A percentile compares a stretch with the other conserved stretches of the same genome.
Conservation (phyloP, 2,113 vertebrate genomes). For the Corydoras maculifer region DNA sequence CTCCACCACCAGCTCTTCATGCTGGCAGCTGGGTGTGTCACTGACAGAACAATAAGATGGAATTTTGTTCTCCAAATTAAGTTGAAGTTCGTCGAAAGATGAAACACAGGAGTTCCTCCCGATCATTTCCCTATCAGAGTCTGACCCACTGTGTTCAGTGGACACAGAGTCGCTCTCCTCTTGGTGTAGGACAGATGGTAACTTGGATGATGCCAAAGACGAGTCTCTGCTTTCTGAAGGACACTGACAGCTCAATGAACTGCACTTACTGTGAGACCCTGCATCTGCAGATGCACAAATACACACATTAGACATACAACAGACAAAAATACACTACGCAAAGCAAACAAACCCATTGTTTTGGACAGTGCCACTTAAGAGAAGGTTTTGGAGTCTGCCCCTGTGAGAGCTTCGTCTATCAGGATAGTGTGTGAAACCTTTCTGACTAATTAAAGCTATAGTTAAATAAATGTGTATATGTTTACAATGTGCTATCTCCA, state of each 20-base stretch:
- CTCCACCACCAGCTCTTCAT: conserved; percentile 24
- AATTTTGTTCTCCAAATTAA: conserved; percentile 53
- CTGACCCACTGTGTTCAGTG: neutral
- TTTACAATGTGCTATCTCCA: neutral
- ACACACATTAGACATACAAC: conserved; percentile 15
- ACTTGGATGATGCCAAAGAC: conserved; percentile 60
- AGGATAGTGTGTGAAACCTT: neutral
- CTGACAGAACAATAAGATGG: neutral
- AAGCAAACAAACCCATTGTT: neutral
- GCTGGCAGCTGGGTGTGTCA: conserved; percentile 31
- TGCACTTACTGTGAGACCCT: conserved; percentile 54
- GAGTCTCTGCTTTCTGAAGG: conserved; percentile 69
- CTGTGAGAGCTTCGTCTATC: neutral
- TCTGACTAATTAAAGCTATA: neutral
- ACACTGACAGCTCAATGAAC: conserved; percentile 65
- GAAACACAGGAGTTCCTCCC: conserved; percentile 73
- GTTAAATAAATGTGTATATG: neutral
- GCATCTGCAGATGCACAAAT: conserved; percentile 36
- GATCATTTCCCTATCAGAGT: conserved; percentile 25
- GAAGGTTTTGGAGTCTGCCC: conserved; percentile 1
- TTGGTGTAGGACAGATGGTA: conserved; percentile 49
- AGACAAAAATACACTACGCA: neutral
- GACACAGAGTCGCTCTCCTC: conserved; percentile 56
- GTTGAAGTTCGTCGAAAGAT: conserved; percentile 78
- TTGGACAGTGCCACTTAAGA: neutral